A percentile compares a stretch with the other conserved stretches of the same genome.
These are phyloP conservation scores for Bambusicola thoracicus DNA, from an alignment of 2,113 vertebrate genomes.

Conservation along the genomic window DNA sequence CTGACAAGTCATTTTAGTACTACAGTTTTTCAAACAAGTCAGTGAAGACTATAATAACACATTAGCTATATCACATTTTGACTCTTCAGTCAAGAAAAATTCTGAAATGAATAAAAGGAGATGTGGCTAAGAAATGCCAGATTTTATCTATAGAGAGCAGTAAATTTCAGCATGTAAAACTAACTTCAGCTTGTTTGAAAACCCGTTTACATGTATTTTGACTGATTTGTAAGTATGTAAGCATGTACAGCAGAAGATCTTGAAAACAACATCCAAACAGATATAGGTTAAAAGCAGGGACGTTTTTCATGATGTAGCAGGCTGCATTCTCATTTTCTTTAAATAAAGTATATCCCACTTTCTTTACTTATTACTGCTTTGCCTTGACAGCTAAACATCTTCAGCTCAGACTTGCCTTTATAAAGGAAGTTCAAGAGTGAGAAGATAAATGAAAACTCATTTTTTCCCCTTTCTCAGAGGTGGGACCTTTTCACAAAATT, in stretches of 20 bases:
- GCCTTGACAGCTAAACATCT: not conserved
- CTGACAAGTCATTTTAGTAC: not conserved
- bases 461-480: not conserved
- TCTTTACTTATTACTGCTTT: not conserved
- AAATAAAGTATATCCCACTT: not conserved
- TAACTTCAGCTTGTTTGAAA: not conserved
- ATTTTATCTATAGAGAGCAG: not conserved
- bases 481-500: not conserved
- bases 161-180: not conserved
- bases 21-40: not conserved
- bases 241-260: not conserved
- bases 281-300: not conserved
- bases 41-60: not conserved
- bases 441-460: not conserved
- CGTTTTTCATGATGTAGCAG: not conserved
- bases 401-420: not conserved
- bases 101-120: not conserved
- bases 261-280: not conserved
- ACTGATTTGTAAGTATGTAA: not conserved
- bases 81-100: not conserved
- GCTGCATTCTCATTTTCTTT: not conserved
- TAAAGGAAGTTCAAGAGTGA: not conserved
- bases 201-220: not conserved
- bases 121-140: not conserved
- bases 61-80: not conserved